These are phyloP conservation scores for Poecilobothrus nobilitatus DNA, from an alignment of 2,888 invertebrate genomes.

Conservation along the genomic window DNA sequence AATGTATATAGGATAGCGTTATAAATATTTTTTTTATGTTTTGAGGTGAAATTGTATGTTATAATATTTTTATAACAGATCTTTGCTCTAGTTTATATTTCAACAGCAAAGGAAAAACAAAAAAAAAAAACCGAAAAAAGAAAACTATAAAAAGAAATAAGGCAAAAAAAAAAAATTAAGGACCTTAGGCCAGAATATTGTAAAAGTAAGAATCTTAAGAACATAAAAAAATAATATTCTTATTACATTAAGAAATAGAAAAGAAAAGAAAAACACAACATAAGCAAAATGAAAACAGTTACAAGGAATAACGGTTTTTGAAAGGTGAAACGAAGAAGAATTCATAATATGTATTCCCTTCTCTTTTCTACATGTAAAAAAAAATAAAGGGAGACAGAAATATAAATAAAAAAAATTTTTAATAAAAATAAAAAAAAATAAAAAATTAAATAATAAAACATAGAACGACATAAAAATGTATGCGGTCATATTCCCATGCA, in stretches of 20 bases:
- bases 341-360: not conserved
- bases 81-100: not conserved
- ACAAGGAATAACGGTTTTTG: not conserved
- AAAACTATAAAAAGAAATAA: too few species aligned
- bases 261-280: not conserved
- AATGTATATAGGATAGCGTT: too few species aligned
- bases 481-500: not conserved
- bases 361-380: not conserved
- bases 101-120: not conserved
- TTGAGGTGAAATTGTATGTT: not conserved
- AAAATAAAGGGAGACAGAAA: too few species aligned
- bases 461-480: not conserved
- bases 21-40: not conserved
- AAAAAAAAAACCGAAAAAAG: too few species aligned
- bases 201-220: not conserved
- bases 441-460: too few species aligned
- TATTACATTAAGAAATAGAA: not conserved
- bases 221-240: not conserved
- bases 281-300: too few species aligned
- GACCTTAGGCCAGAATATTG: slow-evolving; percentile 1
- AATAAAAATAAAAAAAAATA: too few species aligned
- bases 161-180: not conserved
- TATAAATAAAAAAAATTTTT: too few species aligned
- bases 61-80: not conserved
- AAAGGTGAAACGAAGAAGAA: not conserved